Evolutionary conservation across 1,140 invertebrate species (phyloP), one percentile per base, ranked within the genome.

Genomic region (Drosophila persimilis): DNA sequence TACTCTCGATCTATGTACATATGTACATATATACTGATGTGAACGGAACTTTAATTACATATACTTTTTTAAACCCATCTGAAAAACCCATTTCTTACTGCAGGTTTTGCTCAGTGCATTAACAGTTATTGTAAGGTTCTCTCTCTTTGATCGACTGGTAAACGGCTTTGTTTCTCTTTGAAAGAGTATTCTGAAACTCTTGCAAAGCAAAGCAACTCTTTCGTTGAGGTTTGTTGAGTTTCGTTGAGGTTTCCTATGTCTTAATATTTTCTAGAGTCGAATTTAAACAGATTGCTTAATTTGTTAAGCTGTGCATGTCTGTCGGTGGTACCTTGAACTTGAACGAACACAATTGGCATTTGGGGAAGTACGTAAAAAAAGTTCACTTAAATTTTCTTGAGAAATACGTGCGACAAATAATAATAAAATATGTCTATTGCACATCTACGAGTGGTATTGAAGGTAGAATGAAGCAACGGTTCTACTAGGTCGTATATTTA

Each of bases 391-490:
- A 24, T 54, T 45, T 46, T 51, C 55, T 70, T 56, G 44, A 59
- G 9, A 53, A 55, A 41, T 63, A 85, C 80, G 80, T 85, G 80
- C 48, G 55, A 20, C 15, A 66, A 77, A 86, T 85, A 41, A 29
- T 55, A 45, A 65, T 39, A 65, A 46, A 48, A 17, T 17, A 8
- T 11, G 5, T 39, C 9, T 39, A 11, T 24, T 24, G 24, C 5
- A 26, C 35, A 13, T 13, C 2, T 22, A 41, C n/a, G 17, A 31
- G 17, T 60, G 35, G 54, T n/a, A 50, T 48, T 48, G 71, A 74
- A 74, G 71, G 70, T 58, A 29, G 52, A 15, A 46, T 41, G 31
- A 57, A 29, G 51, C 71, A 65, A 72, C 71, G 57, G 35, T 35
- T 39, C 11, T 4, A 13, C 35, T 13, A 39, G 35, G 35, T 39